Base-by-base conservation (phyloP, 2,797 vertebrate species). In the Heliangelus exortis region DNA sequence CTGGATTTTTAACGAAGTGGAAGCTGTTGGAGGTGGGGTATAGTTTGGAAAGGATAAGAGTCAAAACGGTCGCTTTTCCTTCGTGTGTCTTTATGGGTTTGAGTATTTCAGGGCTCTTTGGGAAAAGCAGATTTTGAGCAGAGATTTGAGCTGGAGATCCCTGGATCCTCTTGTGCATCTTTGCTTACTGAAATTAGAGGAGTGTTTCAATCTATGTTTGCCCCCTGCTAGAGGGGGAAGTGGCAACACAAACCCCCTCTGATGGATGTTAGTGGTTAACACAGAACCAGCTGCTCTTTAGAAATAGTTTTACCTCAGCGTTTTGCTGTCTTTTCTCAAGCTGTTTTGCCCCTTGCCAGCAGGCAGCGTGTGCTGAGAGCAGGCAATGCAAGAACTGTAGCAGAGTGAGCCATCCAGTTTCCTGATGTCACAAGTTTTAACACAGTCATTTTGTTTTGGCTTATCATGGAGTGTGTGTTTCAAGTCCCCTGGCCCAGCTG, bases 211-310 rank as follows among this genome's bases (percentile, higher is more conserved):
- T 94, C 59, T 88, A 10, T 93, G 50, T 93, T 75, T 88, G 79
- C 65, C 31, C 69, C 84, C 80, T 54, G 39, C 93, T 92, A 90
- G 82, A 85, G 77, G 57, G 65, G 82, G 51, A 93, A 76, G 26
- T 74, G 61, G 57, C 83, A 61, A 82, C 34, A 41, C 59, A 74
- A 86, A 93, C 63, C 78, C 69, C 73, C 76, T 80, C 82, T 86
- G 72, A 41, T 84, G 6, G 54, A 25, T 47, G 69, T 66, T 78
- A 71, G 33, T 57, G 58, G 63, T 84, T 66, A 90, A 5, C n/a
- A 29, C 26, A 89, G 73, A 95, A 68, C 79, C 87, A 86, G 92
- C 84, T 95, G 88, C 59, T 95, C 67, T 95, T 84, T 81, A 55
- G 67, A 69, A 85, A 47, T 36, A 67, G 31, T 75, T 90, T 55